phyloP scores from a whole-genome alignment of 2,888 invertebrate genomes.

The Caenorhabditis afra region DNA sequence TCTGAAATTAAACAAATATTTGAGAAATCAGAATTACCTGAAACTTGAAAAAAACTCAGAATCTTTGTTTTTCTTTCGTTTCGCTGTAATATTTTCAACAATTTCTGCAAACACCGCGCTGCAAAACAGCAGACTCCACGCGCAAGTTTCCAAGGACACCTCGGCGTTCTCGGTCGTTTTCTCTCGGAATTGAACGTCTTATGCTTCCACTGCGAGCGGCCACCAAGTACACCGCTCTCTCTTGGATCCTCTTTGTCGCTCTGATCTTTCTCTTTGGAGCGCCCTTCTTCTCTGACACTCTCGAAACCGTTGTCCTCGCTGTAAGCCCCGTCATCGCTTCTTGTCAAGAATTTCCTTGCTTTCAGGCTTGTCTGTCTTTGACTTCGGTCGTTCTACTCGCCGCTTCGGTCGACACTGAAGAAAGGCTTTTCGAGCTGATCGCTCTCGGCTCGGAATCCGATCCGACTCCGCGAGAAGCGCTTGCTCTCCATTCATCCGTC shows the following conservation, averaged over 20 bases:
- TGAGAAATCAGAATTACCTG: neutral
- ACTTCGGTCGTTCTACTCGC: conserved; percentile 17
- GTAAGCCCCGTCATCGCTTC: conserved; percentile 34
- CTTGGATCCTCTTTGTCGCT: conserved; percentile 52
- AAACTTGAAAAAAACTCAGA: neutral
- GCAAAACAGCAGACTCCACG: conserved; percentile 15
- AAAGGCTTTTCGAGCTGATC: conserved; percentile 25
- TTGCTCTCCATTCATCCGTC: conserved; percentile 2
- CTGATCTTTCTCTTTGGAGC: conserved; percentile 70
- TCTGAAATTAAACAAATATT: neutral
- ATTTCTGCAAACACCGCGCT: conserved; percentile 16
- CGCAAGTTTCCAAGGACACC: neutral
- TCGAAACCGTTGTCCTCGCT: conserved; percentile 42
- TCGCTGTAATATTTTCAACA: neutral
- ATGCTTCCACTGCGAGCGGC: conserved; percentile 17
- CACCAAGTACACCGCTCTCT: conserved; percentile 39
- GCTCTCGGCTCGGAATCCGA: neutral
- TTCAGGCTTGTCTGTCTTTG: conserved; percentile 47
- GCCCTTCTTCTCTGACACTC: conserved; percentile 60
- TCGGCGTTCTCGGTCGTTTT: neutral
- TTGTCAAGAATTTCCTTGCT: conserved; percentile 14
- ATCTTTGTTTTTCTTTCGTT: neutral
- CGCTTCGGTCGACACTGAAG: conserved; percentile 21
- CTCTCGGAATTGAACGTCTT: neutral
- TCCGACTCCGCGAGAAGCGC: conserved; percentile 2